phyloP scores from a whole-genome alignment of 2,113 vertebrate genomes.

The Onychorhynchus coronatus region DNA sequence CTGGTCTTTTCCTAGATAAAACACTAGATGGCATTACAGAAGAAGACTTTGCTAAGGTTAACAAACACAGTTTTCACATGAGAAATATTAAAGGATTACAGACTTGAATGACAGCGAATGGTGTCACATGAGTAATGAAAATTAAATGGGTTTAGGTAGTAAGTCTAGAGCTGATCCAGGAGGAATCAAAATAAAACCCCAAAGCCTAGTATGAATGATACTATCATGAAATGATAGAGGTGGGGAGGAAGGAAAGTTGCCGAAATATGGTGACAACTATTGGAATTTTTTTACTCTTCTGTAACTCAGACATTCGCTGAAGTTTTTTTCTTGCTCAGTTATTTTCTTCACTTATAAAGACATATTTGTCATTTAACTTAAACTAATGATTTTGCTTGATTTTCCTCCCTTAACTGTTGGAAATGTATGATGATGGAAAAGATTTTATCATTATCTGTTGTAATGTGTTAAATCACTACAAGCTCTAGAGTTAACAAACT shows the following conservation, averaged over 20 bases:
- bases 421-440: not conserved
- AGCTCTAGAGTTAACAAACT: not conserved
- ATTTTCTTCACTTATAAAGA: not conserved
- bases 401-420: not conserved
- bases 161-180: not conserved
- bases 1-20: not conserved
- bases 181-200: not conserved
- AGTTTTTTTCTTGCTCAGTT: not conserved
- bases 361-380: not conserved
- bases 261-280: not conserved
- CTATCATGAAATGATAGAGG: not conserved
- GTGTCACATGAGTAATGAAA: not conserved
- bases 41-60: not conserved
- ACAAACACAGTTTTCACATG: not conserved
- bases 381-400: not conserved
- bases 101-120: not conserved
- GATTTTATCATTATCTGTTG: not conserved
- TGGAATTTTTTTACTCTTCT: not conserved
- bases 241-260: fast-evolving
- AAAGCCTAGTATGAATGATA: not conserved
- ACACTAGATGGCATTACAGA: slow-evolving; percentile 67
- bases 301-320: not conserved
- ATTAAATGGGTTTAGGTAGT: not conserved
- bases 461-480: not conserved
- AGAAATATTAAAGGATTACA: not conserved